Base-by-base conservation (phyloP, 2,113 vertebrate genomes). In the Otis tarda region DNA sequence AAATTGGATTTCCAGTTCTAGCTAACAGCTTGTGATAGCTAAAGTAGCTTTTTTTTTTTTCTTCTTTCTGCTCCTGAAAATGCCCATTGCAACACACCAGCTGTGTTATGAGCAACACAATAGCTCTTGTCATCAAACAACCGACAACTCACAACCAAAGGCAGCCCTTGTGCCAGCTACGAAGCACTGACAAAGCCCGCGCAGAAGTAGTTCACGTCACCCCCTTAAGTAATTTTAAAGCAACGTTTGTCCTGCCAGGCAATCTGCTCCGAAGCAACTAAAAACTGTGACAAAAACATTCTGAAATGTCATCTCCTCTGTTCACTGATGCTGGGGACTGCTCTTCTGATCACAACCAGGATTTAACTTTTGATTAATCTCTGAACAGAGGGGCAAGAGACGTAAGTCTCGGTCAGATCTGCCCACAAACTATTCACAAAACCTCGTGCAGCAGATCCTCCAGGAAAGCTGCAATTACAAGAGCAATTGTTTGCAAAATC, bases 371-470 rank as follows among this genome's bases (percentile, higher is more conserved):
- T 5, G 30, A 43, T 65, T 59, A 35, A 82, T n/a, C 45, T 53
- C 55, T 20, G 37, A 64, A 10, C 1, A 3, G 43, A 56, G 22
- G 2, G 24, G 9, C 50, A 59, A 52, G 21, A 47, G 52, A 43
- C 25, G 15, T 3, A 10, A 41, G 27, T 70, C 41, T 27, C 31
- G 7, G 30, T 15, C 43, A 39, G 57, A 39, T 9, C 33, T 9
- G 33, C 56, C 27, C 50, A 39, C 24, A 23, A 57, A 20, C 2
- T 0, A 28, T 3, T 18, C 8, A 39, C 18, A 49, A 1, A 53
- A 10, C 12, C 15, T 10, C 1, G 9, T 6, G 27, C 79, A 63
- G 22, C 3, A 1, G 6, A 22, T 41, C 43, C 39, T 8, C 2
- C 4, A 43, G 65, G 25, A 84, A 65, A 47, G 14, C 31, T 49